Conservation (phyloP, 2,113 vertebrate species). For the Caretta caretta region DNA sequence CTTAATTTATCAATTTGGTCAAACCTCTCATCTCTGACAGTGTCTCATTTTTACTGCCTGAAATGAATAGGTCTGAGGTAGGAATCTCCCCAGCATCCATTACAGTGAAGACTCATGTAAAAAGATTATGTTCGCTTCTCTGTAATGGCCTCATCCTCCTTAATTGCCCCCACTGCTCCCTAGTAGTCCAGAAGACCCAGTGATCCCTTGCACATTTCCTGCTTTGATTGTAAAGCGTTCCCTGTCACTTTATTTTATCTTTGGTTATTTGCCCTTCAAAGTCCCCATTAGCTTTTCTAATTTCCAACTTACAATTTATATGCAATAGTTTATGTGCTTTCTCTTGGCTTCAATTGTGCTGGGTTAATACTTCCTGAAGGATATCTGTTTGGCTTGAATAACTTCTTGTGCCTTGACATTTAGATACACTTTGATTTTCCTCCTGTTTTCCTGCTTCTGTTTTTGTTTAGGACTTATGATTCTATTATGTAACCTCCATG, state of each 20-base stretch:
- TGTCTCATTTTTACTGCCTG: not conserved
- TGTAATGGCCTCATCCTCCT: not conserved
- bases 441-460: not conserved
- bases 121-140: not conserved
- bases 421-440: not conserved
- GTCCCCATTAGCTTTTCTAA: not conserved
- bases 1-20: slow-evolving; percentile 37
- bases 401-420: not conserved
- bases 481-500: not conserved
- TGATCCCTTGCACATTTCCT: not conserved
- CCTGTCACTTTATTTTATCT: not conserved
- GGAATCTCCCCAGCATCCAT: not conserved
- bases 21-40: not conserved
- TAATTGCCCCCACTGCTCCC: not conserved
- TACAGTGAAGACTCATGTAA: not conserved
- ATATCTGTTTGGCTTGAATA: not conserved
- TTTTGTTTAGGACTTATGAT: not conserved
- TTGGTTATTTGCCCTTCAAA: not conserved
- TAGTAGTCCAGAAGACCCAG: not conserved
- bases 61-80: not conserved
- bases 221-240: not conserved
- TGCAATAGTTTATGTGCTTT: not conserved
- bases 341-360: not conserved
- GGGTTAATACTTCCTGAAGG: not conserved
- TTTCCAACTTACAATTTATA: not conserved